These are phyloP conservation scores for Chamaea fasciata DNA, from an alignment of 2,113 vertebrate genomes.

Conservation along the genomic window DNA sequence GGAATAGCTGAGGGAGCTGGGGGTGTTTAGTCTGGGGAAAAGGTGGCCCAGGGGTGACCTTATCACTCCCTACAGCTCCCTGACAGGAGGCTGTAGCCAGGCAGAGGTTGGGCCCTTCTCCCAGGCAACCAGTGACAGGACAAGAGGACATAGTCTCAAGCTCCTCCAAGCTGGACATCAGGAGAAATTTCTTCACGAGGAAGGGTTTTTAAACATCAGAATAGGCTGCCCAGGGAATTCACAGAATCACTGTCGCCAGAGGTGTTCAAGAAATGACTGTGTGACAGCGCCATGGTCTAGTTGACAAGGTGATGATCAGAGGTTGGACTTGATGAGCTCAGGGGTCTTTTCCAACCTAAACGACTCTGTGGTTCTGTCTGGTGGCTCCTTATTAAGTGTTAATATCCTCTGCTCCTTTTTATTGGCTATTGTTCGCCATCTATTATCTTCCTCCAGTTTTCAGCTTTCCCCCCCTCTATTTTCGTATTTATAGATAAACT, in stretches of 20 bases:
- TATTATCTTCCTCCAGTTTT: background rate
- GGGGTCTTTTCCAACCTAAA: background rate
- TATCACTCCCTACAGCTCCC: background rate
- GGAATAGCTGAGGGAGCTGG: background rate
- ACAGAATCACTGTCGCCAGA: background rate
- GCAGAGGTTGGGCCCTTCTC: background rate
- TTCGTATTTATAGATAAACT: background rate
- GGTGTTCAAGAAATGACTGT: background rate
- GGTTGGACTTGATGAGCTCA: background rate
- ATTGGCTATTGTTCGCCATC: background rate
- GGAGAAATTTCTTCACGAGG: background rate
- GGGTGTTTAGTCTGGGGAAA: too few relatives aligned
- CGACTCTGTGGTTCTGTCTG: background rate
- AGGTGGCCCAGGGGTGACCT: background rate
- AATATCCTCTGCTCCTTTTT: background rate
- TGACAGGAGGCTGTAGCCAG: background rate
- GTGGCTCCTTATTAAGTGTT: background rate
- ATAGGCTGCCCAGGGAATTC: background rate
- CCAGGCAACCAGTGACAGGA: background rate
- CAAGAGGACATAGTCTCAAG: fast-evolving
- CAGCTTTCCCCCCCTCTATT: background rate
- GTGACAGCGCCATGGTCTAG: background rate
- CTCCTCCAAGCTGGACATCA: background rate
- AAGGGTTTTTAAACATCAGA: fast-evolving
- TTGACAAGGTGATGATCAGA: background rate